Evolutionary conservation across 2,797 vertebrate genomes (phyloP).

Genomic region (Chrysocyon brachyurus): DNA sequence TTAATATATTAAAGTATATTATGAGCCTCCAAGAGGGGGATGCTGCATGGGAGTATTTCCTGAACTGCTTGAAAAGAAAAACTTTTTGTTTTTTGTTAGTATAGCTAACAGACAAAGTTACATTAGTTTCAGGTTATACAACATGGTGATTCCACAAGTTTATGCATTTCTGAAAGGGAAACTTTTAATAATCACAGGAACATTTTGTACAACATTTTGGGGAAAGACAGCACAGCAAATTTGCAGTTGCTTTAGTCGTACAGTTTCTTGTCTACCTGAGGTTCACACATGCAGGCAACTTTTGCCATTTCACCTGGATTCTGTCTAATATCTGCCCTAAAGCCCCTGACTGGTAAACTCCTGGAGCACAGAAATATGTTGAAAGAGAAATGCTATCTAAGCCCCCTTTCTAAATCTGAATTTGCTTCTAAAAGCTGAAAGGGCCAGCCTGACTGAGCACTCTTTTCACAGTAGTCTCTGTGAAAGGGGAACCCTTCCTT

Average conservation of each 20-base stretch:
- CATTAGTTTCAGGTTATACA: not conserved
- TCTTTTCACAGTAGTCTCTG: not conserved
- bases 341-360: not conserved
- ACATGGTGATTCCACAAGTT: not conserved
- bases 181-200: not conserved
- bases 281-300: not conserved
- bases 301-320: not conserved
- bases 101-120: not conserved
- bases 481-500: slow-evolving; percentile 39
- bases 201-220: not conserved
- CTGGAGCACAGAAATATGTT: not conserved
- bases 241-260: not conserved
- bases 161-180: not conserved
- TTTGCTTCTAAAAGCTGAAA: not conserved
- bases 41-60: not conserved
- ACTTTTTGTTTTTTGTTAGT: not conserved
- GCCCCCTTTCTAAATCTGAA: not conserved
- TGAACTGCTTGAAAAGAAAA: not conserved
- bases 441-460: not conserved
- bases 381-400: not conserved
- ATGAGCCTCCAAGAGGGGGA: not conserved
- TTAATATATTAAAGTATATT: not conserved
- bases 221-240: not conserved
- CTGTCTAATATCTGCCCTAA: not conserved
- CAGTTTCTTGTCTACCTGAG: not conserved